Conservation (phyloP, 2,888 invertebrate genomes). For the Creontiades dilutus region DNA sequence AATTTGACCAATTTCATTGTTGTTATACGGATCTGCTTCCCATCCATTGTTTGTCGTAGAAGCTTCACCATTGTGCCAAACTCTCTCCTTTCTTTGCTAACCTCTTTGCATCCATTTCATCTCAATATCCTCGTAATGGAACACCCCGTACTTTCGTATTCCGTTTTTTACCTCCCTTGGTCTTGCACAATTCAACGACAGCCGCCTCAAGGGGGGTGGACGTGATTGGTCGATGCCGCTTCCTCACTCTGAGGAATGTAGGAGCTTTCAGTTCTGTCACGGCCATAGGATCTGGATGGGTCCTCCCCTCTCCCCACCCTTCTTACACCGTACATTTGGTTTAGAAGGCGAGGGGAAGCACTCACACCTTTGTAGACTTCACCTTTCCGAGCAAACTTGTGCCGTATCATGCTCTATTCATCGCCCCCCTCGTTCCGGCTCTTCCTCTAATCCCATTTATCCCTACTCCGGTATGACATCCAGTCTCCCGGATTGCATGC, state of each 20-base stretch:
- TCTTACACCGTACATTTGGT: not conserved
- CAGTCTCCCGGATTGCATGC: constrained; percentile 6
- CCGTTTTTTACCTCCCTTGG: constrained; percentile 18
- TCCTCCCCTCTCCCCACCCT: constrained; percentile 9
- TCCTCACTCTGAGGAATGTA: not conserved
- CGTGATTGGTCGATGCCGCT: constrained; percentile 34
- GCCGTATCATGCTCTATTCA: constrained; percentile 40
- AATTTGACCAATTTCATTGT: too few species aligned
- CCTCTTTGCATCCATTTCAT: not conserved
- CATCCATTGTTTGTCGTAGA: not conserved
- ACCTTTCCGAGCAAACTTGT: constrained; percentile 32
- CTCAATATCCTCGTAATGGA: constrained; percentile 1
- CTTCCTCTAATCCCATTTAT: constrained; percentile 36
- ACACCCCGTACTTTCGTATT: not conserved
- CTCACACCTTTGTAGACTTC: constrained; percentile 33
- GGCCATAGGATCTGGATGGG: constrained; percentile 22
- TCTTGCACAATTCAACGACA: constrained; percentile 36
- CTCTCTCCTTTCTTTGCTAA: not conserved
- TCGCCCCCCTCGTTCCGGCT: constrained; percentile 12
- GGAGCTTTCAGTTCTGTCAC: constrained; percentile 36
- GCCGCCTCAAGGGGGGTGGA: not conserved
- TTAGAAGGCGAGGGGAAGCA: constrained; percentile 4
- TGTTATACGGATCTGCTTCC: too few species aligned
- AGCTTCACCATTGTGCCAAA: not conserved
- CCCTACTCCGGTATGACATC: not conserved